Conservation (phyloP, 2,113 vertebrate species). For the Corythornis madagascariensis region DNA sequence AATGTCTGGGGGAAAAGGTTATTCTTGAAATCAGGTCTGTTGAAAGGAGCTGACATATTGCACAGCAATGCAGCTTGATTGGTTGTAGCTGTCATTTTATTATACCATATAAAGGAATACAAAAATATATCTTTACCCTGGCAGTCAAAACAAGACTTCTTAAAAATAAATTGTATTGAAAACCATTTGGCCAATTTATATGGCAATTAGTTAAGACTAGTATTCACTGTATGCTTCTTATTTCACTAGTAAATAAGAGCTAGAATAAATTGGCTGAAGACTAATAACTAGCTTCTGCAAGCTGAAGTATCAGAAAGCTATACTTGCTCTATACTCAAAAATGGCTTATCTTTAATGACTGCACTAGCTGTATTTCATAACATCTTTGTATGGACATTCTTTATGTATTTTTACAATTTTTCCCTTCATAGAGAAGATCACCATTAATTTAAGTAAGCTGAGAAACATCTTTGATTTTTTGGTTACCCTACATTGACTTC, state of each 20-base stretch:
- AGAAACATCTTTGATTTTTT: slow-evolving; percentile 29
- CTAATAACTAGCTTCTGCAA: not conserved
- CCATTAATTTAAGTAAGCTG: slow-evolving; percentile 39
- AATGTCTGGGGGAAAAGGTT: slow-evolving; percentile 59
- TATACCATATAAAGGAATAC: not conserved
- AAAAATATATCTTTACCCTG: not conserved
- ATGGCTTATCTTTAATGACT: not conserved
- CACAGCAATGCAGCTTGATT: not conserved
- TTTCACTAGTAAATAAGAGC: not conserved
- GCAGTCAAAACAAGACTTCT: slow-evolving; percentile 16
- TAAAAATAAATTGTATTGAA: slow-evolving; percentile 36
- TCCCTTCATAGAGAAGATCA: slow-evolving; percentile 12
- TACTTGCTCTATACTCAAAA: not conserved
- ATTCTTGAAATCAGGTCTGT: slow-evolving; percentile 46
- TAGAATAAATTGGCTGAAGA: not conserved
- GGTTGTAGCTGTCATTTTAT: slow-evolving; percentile 45
- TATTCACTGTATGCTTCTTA: not conserved
- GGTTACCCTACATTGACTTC: slow-evolving; percentile 28
- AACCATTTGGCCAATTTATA: slow-evolving; percentile 59
- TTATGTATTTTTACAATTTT: slow-evolving; percentile 26
- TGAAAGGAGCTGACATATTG: slow-evolving; percentile 47
- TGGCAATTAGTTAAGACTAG: not conserved
- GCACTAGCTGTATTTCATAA: slow-evolving; percentile 7
- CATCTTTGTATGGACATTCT: not conserved
- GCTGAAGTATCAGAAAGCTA: not conserved